Percentiles rank a stretch among this genome's conserved stretches.
These are phyloP conservation scores for Cyclophora punctaria DNA, from an alignment of 2,888 invertebrate species.

Conservation along the genomic window DNA sequence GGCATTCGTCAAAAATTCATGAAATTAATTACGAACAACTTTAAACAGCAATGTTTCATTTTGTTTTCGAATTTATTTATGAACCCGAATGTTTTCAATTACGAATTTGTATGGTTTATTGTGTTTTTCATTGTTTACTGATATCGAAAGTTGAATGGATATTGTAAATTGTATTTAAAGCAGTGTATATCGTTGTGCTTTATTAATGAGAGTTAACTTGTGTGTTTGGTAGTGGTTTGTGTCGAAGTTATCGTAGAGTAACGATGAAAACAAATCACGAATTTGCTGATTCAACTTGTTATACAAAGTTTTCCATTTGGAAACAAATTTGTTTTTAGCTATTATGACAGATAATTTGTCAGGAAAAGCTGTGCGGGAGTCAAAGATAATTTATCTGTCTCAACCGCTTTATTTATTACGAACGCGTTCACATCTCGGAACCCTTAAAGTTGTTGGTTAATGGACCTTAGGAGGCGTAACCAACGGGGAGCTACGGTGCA, in stretches of 20 bases:
- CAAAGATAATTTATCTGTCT: conserved; percentile 75
- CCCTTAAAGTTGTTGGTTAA: conserved; percentile 67
- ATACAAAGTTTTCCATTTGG: conserved; percentile 59
- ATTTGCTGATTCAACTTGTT: conserved; percentile 46
- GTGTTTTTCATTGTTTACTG: too few species aligned
- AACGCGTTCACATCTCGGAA: conserved; percentile 65
- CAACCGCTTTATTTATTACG: conserved; percentile 70
- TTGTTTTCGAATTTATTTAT: neutral
- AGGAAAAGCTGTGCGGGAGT: conserved; percentile 64
- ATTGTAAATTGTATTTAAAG: too few species aligned
- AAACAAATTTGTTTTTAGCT: conserved; percentile 68
- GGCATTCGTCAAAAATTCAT: neutral
- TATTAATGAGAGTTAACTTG: too few species aligned
- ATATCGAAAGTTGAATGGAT: too few species aligned
- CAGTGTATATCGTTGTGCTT: too few species aligned
- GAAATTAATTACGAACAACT: conserved; percentile 4
- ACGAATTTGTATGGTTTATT: too few species aligned
- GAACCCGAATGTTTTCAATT: neutral
- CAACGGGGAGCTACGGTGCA: conserved; percentile 31
- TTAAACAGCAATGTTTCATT: neutral
- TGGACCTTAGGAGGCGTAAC: conserved; percentile 53
- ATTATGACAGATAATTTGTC: conserved; percentile 73
- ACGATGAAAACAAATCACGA: conserved; percentile 23
- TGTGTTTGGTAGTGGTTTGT: neutral
- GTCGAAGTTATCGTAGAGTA: neutral